Evolutionary conservation across 53 echinoderm and acorn worm species (phyloP), one percentile per base, ranked within the genome.

Genomic region (Astropecten irregularis): DNA sequence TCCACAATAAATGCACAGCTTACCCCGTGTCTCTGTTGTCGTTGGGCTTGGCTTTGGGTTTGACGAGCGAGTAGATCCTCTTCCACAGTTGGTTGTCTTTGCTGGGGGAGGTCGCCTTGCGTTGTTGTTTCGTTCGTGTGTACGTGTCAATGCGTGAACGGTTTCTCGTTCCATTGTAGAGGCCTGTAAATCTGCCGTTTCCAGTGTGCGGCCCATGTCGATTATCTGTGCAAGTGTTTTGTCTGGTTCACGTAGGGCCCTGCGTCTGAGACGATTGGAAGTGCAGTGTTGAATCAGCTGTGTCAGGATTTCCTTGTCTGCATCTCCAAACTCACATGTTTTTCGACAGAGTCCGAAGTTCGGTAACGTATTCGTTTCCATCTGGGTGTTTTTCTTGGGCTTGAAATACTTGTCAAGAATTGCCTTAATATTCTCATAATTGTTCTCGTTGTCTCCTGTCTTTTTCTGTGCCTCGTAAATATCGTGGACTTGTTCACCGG

Each of bases 251-350:
- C 84, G 40, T 5, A 84, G 72, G 26, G 84, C 84, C 8, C 31
- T 60, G 16, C 63, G 62, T 5, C 84, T n/a, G 0, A 84, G 84
- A 28, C 62, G 46, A 10, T 71, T 71, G 9, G 84, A 84, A 9
- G 71, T 36, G 34, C 84, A 84, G 36, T 82, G 83, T 18, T 66
- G 68, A 11, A 82, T 84, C 1, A 84, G 30, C 21, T 84, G 71
- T 10, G 62, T 52, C 2, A 60, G 48, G 23, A 84, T 71, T 59
- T 84, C 84, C 34, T 50, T 52, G 20, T 84, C 84, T 16, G 57
- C 11, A 46, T n/a, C 19, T 3, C 22, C 19, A 0, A 54, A 54
- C 23, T 54, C 54, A 18, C 54, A 54, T 22, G 54, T 54, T 21
- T 54, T 54, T 23, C 38, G 36, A 39, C 36, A 35, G 18, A 39